A percentile compares a stretch with the other conserved stretches of the same genome.
Evolutionary conservation across 2,888 invertebrate species (phyloP).

Genomic region (Tenthredo livida): DNA sequence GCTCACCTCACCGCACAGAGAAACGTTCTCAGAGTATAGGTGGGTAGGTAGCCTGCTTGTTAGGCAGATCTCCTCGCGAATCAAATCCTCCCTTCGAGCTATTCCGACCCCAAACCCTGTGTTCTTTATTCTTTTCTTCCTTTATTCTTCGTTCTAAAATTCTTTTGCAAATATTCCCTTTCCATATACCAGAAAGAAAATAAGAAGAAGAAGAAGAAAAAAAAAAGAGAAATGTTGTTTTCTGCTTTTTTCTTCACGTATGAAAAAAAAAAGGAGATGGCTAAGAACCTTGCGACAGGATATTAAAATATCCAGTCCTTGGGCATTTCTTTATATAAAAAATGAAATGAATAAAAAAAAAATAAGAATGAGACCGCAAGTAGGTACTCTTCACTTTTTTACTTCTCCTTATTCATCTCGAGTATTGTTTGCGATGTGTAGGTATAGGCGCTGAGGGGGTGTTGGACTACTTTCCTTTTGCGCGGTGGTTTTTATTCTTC

Average conservation of each 20-base stretch:
- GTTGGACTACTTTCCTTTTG: neutral
- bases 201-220: neutral
- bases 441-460: neutral
- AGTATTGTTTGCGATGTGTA: slow-evolving; percentile 27
- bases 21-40: slow-evolving; percentile 14
- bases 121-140: slow-evolving; percentile 16
- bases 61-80: slow-evolving; percentile 71
- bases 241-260: no score
- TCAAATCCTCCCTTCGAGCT: slow-evolving; percentile 66
- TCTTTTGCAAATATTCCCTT: slow-evolving; percentile 4
- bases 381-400: slow-evolving; percentile 44
- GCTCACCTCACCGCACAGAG: slow-evolving; percentile 45
- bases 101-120: no score
- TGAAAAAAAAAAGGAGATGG: no score
- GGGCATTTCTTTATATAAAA: neutral
- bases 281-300: neutral
- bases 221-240: neutral
- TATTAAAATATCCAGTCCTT: neutral
- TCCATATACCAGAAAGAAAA: neutral
- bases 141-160: neutral
- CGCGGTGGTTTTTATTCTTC: slow-evolving; percentile 61
- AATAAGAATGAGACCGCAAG: neutral
- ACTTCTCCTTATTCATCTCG: slow-evolving; percentile 52
- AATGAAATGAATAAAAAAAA: no score
- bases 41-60: slow-evolving; percentile 73